A percentile compares a stretch with the other conserved stretches of the same genome.
Conservation (phyloP, 1,140 invertebrate genomes). For the Saccostrea echinata region DNA sequence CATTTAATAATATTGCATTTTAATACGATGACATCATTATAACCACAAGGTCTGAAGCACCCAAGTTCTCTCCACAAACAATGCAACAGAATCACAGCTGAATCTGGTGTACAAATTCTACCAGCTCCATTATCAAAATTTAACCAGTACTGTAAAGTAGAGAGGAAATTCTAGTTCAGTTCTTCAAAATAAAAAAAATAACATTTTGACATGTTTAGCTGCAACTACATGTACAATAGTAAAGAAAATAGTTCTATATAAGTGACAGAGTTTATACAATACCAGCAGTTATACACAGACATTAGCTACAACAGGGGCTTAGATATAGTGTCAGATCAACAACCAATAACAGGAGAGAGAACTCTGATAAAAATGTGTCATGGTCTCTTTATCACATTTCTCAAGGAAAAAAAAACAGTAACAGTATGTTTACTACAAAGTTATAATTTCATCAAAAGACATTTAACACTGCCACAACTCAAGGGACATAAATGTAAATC, state of each 20-base stretch:
- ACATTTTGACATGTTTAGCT: no score
- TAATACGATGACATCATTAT: neutral
- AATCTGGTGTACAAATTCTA: neutral
- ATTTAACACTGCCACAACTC: no score
- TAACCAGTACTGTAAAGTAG: no score
- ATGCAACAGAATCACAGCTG: slow-evolving; percentile 14
- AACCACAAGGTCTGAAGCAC: neutral
- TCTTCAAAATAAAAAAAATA: no score
- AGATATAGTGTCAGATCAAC: neutral
- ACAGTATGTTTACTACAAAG: no score
- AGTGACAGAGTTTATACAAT: neutral
- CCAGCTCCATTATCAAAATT: neutral
- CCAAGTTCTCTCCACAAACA: neutral
- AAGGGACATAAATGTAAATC: no score
- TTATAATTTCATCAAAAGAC: no score
- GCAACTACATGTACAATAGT: no score
- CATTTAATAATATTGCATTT: slow-evolving; percentile 34
- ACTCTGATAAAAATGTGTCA: neutral
- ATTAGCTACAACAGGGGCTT: neutral
- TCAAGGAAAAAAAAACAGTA: neutral
- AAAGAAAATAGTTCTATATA: neutral
- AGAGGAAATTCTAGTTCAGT: no score
- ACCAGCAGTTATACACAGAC: neutral
- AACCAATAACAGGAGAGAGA: neutral
- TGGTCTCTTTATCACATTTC: neutral